A percentile compares a stretch with the other conserved stretches of the same genome.
These are phyloP conservation scores for Carcharodon carcharias DNA, from an alignment of 2,797 vertebrate genomes.

Conservation along the genomic window DNA sequence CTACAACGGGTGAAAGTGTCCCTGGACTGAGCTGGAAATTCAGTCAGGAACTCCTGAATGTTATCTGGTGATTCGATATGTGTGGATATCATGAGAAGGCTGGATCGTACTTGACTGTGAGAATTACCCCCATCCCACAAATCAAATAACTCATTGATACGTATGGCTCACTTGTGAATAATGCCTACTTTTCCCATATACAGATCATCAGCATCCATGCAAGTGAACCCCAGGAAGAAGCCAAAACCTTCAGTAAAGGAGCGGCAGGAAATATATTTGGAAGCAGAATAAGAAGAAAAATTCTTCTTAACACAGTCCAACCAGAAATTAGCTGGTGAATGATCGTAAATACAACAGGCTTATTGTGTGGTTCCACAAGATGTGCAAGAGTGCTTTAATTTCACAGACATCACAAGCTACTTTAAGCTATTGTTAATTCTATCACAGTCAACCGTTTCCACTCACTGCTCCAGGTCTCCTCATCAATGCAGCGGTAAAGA, in stretches of 20 bases:
- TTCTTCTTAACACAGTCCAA: neutral
- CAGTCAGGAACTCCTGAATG: neutral
- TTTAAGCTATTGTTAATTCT: neutral
- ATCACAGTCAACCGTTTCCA: neutral
- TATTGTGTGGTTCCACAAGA: neutral
- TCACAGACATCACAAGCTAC: neutral
- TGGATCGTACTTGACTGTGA: neutral
- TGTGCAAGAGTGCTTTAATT: neutral
- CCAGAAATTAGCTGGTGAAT: neutral
- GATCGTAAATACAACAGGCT: neutral
- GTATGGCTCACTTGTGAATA: neutral
- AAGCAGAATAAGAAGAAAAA: neutral
- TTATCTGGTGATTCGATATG: neutral
- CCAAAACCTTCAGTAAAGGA: neutral
- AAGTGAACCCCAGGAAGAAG: too few species aligned
- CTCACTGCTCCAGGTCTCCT: neutral
- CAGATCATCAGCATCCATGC: neutral
- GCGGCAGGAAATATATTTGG: neutral
- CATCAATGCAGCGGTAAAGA: neutral
- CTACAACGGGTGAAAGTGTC: neutral
- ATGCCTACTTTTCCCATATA: neutral
- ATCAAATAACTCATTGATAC: neutral
- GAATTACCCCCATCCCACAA: too few species aligned
- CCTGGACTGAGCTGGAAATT: neutral
- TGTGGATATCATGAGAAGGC: too few species aligned